Conservation (phyloP, 2,888 invertebrate genomes). For the Lasioglossum vierecki region DNA sequence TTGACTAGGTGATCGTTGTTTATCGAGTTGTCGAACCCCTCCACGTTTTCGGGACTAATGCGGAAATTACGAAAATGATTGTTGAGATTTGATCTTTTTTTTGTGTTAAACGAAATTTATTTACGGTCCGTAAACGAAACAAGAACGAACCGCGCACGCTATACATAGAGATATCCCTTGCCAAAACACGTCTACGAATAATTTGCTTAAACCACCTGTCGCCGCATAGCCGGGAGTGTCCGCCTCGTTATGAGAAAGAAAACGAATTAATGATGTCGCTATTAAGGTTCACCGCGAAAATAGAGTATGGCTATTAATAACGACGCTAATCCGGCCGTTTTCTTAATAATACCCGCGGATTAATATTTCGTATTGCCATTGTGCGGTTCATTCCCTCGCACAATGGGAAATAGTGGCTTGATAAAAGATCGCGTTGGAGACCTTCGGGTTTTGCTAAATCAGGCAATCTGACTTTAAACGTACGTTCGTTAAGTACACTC, state of each 20-base stretch:
- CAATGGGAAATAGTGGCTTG: background rate
- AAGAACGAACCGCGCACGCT: slow-evolving; percentile 38
- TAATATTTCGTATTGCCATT: slow-evolving; percentile 29
- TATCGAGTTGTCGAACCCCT: background rate
- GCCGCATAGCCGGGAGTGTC: slow-evolving; percentile 52
- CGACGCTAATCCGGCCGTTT: slow-evolving; percentile 32
- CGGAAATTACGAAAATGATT: background rate
- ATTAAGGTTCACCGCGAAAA: slow-evolving; percentile 57
- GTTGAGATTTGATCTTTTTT: background rate
- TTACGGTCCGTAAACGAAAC: slow-evolving; percentile 41
- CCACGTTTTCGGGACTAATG: background rate
- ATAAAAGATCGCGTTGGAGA: background rate
- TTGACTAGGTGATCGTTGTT: background rate
- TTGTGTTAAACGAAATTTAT: slow-evolving; percentile 19
- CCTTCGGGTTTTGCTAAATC: background rate
- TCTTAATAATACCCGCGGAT: slow-evolving; percentile 44
- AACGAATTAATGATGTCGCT: slow-evolving; percentile 60
- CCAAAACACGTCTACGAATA: slow-evolving; percentile 60
- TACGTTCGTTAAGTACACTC: background rate
- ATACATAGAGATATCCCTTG: slow-evolving; percentile 56
- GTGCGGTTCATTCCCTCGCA: background rate
- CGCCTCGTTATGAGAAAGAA: slow-evolving; percentile 57
- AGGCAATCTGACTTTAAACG: background rate
- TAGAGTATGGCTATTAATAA: slow-evolving; percentile 52
- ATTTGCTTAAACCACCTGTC: slow-evolving; percentile 58